Conservation (phyloP, 1,140 invertebrate species). For the Drosophila biarmipes region DNA sequence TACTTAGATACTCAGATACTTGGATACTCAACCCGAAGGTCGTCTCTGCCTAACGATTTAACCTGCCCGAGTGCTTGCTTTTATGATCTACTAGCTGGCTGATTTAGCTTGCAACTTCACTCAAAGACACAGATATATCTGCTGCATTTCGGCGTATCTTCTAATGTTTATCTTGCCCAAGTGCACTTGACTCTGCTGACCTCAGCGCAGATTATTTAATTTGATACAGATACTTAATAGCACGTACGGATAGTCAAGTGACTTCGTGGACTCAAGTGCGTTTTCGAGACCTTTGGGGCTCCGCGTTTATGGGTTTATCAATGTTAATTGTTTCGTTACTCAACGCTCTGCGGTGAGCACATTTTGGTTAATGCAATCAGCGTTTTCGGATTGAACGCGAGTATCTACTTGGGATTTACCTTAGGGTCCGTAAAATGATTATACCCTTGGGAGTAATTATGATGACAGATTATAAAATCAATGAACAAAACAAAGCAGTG, state of each 20-base stretch:
- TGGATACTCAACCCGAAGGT: slow-evolving; percentile 49
- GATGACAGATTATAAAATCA: not conserved
- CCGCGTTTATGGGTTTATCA: slow-evolving; percentile 53
- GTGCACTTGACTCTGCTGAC: slow-evolving; percentile 32
- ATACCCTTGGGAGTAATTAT: slow-evolving; percentile 15
- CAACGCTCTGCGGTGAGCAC: slow-evolving; percentile 24
- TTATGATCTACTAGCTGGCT: slow-evolving; percentile 60
- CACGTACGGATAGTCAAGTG: slow-evolving; percentile 22
- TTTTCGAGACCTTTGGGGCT: slow-evolving; percentile 1
- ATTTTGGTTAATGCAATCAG: slow-evolving; percentile 34
- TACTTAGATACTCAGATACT: slow-evolving; percentile 15
- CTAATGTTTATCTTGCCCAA: slow-evolving; percentile 13
- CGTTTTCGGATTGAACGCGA: slow-evolving; percentile 7
- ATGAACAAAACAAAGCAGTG: not conserved
- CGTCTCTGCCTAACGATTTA: slow-evolving; percentile 31
- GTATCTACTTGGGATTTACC: slow-evolving; percentile 2
- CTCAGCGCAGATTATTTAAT: slow-evolving; percentile 30
- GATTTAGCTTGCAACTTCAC: slow-evolving; percentile 24
- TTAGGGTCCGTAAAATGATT: not conserved
- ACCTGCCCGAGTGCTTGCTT: slow-evolving; percentile 53
- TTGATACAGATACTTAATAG: slow-evolving; percentile 28
- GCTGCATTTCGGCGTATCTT: slow-evolving; percentile 19
- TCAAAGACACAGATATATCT: slow-evolving; percentile 18
- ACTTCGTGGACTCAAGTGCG: slow-evolving; percentile 25
- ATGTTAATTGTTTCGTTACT: slow-evolving; percentile 45